Evolutionary conservation across 2,797 vertebrate genomes (phyloP).

Genomic region (Pelobates cultripes): DNA sequence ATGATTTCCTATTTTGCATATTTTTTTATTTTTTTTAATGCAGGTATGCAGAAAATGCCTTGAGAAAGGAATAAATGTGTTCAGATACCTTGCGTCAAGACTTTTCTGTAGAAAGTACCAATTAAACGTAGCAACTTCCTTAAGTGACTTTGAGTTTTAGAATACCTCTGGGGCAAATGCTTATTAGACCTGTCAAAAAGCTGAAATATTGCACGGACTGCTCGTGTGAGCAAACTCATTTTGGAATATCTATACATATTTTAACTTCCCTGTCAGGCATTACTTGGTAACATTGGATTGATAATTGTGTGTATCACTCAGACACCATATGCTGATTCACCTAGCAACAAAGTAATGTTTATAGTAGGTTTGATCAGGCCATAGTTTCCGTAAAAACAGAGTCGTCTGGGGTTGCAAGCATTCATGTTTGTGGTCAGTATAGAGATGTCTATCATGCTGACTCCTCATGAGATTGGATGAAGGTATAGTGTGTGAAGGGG

Average conservation of each 20-base stretch:
- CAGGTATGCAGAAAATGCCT: conserved; percentile 9
- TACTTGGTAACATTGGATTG: background rate
- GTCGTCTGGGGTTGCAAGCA: no score
- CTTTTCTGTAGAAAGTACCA: background rate
- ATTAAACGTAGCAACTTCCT: background rate
- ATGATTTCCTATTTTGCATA: conserved; percentile 7
- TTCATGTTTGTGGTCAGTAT: no score
- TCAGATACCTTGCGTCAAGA: background rate
- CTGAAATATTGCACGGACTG: conserved; percentile 1
- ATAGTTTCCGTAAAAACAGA: no score
- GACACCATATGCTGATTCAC: background rate
- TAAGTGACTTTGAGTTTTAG: background rate
- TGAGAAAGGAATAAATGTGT: background rate
- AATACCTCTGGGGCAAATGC: background rate
- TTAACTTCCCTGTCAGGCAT: background rate
- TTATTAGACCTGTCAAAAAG: conserved; percentile 9
- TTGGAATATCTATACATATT: background rate
- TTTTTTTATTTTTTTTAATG: conserved; percentile 24
- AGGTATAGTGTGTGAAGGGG: no score
- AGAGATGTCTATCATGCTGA: no score
- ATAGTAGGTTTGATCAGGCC: no score
- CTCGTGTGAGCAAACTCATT: background rate
- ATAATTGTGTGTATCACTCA: no score
- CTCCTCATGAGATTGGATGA: no score
- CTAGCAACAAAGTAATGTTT: no score